Evolutionary conservation across 2,113 vertebrate genomes (phyloP), one percentile per base, ranked within the genome.

Genomic region (Antennarius striatus): DNA sequence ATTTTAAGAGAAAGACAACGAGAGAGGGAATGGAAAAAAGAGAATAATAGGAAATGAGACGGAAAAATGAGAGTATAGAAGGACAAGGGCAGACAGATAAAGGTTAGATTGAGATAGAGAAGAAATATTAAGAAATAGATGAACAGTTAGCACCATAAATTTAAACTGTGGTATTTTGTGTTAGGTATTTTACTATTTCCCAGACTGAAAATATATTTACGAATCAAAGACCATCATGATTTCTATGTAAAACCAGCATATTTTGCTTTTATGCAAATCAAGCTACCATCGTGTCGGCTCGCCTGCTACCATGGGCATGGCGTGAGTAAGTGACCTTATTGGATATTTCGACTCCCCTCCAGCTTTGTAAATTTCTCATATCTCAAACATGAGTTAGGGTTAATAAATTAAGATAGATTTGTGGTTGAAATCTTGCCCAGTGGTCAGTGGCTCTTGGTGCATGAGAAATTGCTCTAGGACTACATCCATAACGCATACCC

Each of bases 371-470:
- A 46, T 54, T 43, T 63, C 66, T 55, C 48, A 22, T 49, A 69
- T 70, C 57, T 70, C 40, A 60, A 61, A 62, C 47, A 58, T 0
- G 32, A 46, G 65, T 64, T 79, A 14, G 36, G 29, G 60, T 39
- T 80, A 77, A 83, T 71, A 77, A 73, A 75, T 63, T 40, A 71
- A 60, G 78, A 86, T 57, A 55, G 77, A 79, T 80, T 42, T 29
- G 2, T 73, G 67, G 65, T 74, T 80, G 77, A 58, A 69, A 83
- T 87, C 75, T 57, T 55, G 53, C 75, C 75, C 74, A 56, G 63
- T 74, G 74, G 81, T 73, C 69, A 62, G 11, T 17, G 71, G 10
- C 15, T 75, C 59, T 71, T 71, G 70, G 82, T 72, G 82, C 32
- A 4, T 71, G 77, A 72, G 42, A 72, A 79, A 82, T 29, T 4